Evolutionary conservation across 64 coral and sea anemone species (phyloP).

Genomic region (Stichodactyla helianthus): DNA sequence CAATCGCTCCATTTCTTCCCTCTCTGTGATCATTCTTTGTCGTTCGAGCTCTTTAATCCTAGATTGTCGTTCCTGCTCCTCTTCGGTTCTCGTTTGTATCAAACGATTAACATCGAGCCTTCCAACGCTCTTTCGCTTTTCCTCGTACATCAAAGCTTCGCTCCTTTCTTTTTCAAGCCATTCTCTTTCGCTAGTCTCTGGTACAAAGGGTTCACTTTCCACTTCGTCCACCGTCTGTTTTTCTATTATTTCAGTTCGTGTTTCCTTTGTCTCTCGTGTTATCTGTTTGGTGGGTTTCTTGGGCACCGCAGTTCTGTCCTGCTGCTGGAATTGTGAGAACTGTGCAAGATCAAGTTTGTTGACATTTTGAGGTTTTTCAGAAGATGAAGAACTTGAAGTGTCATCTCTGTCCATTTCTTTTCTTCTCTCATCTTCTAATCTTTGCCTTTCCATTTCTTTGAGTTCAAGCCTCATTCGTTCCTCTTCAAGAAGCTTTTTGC

Average conservation of each 20-base stretch:
- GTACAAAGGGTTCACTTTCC: background rate
- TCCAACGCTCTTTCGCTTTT: background rate
- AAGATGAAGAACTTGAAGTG: constrained; percentile 1
- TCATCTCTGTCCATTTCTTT: constrained; percentile 11
- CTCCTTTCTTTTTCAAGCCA: background rate
- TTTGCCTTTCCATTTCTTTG: constrained; percentile 19
- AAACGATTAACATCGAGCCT: background rate
- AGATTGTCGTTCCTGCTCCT: constrained; percentile 11
- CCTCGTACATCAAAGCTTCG: constrained; percentile 3
- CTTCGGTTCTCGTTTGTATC: background rate
- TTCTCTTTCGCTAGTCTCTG: background rate
- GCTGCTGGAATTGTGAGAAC: constrained; percentile 20
- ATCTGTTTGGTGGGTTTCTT: background rate
- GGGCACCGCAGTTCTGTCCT: background rate
- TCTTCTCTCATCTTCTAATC: constrained; percentile 14
- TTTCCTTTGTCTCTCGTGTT: background rate
- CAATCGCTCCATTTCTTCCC: constrained; percentile 13
- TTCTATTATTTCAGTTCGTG: background rate
- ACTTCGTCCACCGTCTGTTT: background rate
- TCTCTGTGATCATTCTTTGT: background rate
- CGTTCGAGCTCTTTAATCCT: background rate
- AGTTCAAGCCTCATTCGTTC: constrained; percentile 7
- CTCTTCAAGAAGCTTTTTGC: constrained; percentile 14
- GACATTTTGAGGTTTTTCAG: constrained; percentile 24
- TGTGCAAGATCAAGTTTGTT: constrained; percentile 25